phyloP scores from a whole-genome alignment of 1,140 invertebrate genomes.

The Drosophila parvula region DNA sequence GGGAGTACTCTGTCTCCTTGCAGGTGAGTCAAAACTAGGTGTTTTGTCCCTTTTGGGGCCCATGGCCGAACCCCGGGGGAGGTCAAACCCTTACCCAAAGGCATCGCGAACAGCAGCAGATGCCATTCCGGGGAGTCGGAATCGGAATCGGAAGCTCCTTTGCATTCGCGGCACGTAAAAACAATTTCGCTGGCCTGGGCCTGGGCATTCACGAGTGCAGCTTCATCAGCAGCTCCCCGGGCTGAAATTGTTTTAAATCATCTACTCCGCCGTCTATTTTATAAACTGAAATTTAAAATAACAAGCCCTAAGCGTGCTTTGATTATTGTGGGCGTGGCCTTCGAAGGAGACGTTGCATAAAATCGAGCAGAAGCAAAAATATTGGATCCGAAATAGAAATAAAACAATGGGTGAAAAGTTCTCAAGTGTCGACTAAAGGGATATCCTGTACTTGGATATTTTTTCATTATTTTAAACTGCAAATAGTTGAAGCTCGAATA shows the following conservation, averaged over 20 bases:
- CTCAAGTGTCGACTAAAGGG: not conserved
- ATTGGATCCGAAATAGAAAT: slow-evolving; percentile 15
- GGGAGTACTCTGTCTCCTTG: slow-evolving; percentile 37
- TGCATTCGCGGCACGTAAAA: slow-evolving; percentile 66
- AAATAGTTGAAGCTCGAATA: no score
- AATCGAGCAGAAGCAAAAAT: not conserved
- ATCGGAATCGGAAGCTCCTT: slow-evolving; percentile 15
- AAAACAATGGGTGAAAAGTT: not conserved
- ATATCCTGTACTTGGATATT: not conserved
- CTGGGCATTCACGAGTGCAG: slow-evolving; percentile 25
- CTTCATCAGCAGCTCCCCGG: slow-evolving; percentile 29
- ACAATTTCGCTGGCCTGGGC: slow-evolving; percentile 57
- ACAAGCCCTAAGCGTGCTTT: slow-evolving; percentile 68
- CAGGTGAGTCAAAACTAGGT: slow-evolving; percentile 43
- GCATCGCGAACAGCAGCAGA: slow-evolving; percentile 24
- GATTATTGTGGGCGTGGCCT: slow-evolving; percentile 53
- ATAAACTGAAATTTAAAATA: slow-evolving; percentile 74
- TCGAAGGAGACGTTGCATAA: slow-evolving; percentile 5
- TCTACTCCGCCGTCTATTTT: slow-evolving; percentile 55
- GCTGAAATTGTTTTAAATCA: slow-evolving; percentile 70
- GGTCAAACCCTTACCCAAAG: slow-evolving; percentile 12
- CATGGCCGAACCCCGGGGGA: not conserved
- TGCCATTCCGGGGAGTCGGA: slow-evolving; percentile 4
- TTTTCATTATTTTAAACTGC: no score
- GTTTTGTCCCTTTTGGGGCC: not conserved